Evolutionary conservation across 2,888 invertebrate genomes (phyloP), one percentile per base, ranked within the genome.

Genomic region (Hemithea aestivaria): DNA sequence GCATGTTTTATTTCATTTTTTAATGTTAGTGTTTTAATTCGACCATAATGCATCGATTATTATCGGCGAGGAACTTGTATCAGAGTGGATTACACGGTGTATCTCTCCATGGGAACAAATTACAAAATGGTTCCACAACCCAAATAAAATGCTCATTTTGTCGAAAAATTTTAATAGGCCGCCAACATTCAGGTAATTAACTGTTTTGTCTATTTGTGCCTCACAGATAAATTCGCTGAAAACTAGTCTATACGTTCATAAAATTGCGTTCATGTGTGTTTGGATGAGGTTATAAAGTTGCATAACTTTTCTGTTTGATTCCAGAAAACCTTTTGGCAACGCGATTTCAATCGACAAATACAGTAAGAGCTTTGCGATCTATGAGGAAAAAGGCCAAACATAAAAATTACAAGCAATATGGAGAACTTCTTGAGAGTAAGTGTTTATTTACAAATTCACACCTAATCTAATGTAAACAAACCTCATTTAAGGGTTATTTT

Each of bases 371-470:
- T 9, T 51, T 79, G 16, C 72, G 65, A 54, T 63, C 77, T 4
- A 56, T 71, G 6, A 72, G 79, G 35, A 88, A 88, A 58, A 89
- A 87, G 54, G 72, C 73, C 38, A 75, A 77, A 46, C 75, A 81
- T 47, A 88, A 85, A 61, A 74, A 70, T 40, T 72, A 61, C 33
- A 88, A 89, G 53, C 90, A 90, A 62, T 92, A 90, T 77, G 90
- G 91, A 6, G 93, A 93, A 64, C 71, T 93, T 6, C 70, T 93
- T 45, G 90, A 92, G 88, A 92, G 93, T 93, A 73, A 53, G 68
- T 49, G 35, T 34, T 40, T 58, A 37, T 53, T 55, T 56, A 50
- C 44, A 43, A 24, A 11, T 10, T 21, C 8, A 6, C 25, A 8
- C 6, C 28, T n/a, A 24, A 27, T 6, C 6, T 21, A 35, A 51